phyloP scores from a whole-genome alignment of 53 echinoderm and acorn worm species.

The Antedon mediterranea region DNA sequence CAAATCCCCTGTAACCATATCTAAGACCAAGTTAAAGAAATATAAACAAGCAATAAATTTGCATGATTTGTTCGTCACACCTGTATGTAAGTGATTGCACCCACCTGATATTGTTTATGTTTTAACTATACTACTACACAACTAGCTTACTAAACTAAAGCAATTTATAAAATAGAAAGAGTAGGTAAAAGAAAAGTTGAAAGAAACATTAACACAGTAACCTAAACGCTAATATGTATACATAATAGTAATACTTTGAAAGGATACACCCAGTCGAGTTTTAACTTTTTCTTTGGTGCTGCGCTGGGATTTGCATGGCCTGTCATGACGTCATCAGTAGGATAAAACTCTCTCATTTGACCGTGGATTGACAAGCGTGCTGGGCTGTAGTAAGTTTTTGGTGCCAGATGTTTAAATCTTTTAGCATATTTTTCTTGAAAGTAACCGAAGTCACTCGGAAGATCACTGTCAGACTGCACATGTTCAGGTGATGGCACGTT shows the following conservation, averaged over 20 bases:
- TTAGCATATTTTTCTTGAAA: background rate
- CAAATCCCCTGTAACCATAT: slow-evolving; percentile 85
- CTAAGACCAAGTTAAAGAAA: slow-evolving; percentile 22
- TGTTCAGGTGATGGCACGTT: background rate
- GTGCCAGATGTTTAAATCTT: background rate
- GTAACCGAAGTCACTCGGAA: background rate
- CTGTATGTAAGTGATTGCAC: too few relatives aligned
- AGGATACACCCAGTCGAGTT: slow-evolving; percentile 99
- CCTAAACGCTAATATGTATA: background rate
- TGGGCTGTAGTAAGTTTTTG: background rate
- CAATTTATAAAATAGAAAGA: too few relatives aligned
- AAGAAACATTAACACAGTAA: too few relatives aligned
- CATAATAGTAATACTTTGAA: background rate
- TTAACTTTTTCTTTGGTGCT: slow-evolving; percentile 62
- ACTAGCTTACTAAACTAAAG: too few relatives aligned
- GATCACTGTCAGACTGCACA: background rate
- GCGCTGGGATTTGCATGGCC: slow-evolving; percentile 11
- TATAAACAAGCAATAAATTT: too few relatives aligned
- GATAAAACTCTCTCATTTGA: slow-evolving; percentile 49
- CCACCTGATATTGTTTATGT: too few relatives aligned
- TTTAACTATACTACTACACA: too few relatives aligned
- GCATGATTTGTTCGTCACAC: too few relatives aligned
- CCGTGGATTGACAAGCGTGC: slow-evolving; percentile 45
- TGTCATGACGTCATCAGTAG: slow-evolving; percentile 45
- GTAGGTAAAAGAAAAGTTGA: too few relatives aligned